Evolutionary conservation across 2,888 invertebrate genomes (phyloP).

Genomic region (Lithodes maja): DNA sequence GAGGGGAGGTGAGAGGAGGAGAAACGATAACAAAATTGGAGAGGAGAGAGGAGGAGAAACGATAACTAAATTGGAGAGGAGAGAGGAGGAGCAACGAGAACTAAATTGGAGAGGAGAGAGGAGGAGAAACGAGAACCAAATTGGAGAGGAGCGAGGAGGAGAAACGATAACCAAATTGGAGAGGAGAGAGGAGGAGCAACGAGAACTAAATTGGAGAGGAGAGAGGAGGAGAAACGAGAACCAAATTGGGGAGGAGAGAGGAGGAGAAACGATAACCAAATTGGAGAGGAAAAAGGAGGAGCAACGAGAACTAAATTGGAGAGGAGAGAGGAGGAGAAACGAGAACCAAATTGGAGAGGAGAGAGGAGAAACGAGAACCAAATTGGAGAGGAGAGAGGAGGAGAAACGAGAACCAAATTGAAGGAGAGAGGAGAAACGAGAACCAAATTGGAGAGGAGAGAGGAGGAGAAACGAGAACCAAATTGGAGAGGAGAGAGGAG

Average conservation of each 20-base stretch:
- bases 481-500: not conserved
- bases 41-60: not conserved
- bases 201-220: not conserved
- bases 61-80: not conserved
- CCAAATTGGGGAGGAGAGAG: not conserved
- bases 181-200: not conserved
- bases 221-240: not conserved
- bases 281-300: not conserved
- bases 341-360: not conserved
- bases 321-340: not conserved
- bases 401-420: not conserved
- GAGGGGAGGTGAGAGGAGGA: not conserved
- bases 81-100: not conserved
- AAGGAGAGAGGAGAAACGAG: not conserved
- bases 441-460: not conserved
- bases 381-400: not conserved
- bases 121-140: not conserved
- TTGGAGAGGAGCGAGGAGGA: conserved; percentile 1
- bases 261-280: not conserved
- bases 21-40: not conserved
- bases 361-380: not conserved
- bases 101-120: not conserved
- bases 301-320: not conserved
- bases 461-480: not conserved
- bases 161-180: not conserved